Evolutionary conservation across 2,888 invertebrate species (phyloP).

Genomic region (Drosophila fulvimacula): DNA sequence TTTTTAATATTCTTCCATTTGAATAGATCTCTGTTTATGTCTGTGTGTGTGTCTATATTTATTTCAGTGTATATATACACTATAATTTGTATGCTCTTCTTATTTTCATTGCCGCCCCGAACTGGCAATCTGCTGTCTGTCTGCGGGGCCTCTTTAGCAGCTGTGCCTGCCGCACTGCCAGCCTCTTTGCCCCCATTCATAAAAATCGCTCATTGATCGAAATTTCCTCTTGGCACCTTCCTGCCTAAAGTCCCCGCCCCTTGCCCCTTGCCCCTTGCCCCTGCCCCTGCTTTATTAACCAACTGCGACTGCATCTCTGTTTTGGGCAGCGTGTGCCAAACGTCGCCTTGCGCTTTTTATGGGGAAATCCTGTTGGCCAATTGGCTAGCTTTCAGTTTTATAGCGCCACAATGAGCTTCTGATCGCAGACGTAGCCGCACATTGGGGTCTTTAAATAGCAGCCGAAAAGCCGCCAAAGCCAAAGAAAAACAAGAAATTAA

Average conservation of each 20-base stretch:
- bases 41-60: conserved; percentile 17
- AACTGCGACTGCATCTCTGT: conserved; percentile 23
- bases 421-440: conserved; percentile 32
- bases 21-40: conserved; percentile 3
- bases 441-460: conserved; percentile 45
- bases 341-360: conserved; percentile 64
- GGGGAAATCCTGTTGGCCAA: conserved; percentile 81
- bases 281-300: neutral
- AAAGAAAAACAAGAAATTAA: conserved; percentile 14
- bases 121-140: conserved; percentile 67
- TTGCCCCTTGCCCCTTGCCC: neutral
- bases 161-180: conserved; percentile 1
- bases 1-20: conserved; percentile 56
- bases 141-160: conserved; percentile 19
- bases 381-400: conserved; percentile 63
- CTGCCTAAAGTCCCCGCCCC: conserved; percentile 26
- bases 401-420: conserved; percentile 60
- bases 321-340: conserved; percentile 51
- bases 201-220: conserved; percentile 62
- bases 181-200: conserved; percentile 25
- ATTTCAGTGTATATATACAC: conserved; percentile 27
- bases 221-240: conserved; percentile 68
- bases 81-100: conserved; percentile 62
- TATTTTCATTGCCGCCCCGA: conserved; percentile 72
- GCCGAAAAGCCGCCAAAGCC: conserved; percentile 37